A percentile compares a stretch with the other conserved stretches of the same genome.
Evolutionary conservation across 1,140 invertebrate species (phyloP).

Genomic region (Achroia grisella): DNA sequence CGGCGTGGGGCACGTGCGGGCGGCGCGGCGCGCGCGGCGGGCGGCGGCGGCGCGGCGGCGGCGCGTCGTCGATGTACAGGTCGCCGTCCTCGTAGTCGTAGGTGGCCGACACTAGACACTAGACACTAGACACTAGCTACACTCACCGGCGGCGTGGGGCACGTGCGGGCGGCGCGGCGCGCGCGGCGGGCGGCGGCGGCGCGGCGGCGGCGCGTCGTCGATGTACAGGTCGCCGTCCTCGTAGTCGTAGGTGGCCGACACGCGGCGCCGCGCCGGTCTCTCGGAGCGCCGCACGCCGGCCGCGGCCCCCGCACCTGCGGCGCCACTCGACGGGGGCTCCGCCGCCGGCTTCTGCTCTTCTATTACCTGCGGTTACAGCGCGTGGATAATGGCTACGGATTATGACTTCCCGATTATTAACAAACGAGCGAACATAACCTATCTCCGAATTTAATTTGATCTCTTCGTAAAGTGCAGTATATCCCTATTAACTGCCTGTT

Average conservation of each 20-base stretch:
- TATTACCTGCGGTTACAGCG: slow-evolving; percentile 22
- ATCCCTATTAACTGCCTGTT: too few relatives aligned
- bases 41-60: too few relatives aligned
- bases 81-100: too few relatives aligned
- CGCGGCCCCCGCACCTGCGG: slow-evolving; percentile 38
- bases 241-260: slow-evolving; percentile 65
- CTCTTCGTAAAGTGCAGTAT: too few relatives aligned
- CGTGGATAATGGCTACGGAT: background rate
- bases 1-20: too few relatives aligned
- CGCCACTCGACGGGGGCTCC: slow-evolving; percentile 35
- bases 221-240: slow-evolving; percentile 64
- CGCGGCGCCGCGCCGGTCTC: slow-evolving; percentile 49
- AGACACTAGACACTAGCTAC: too few relatives aligned
- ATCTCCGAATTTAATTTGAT: too few relatives aligned
- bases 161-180: background rate
- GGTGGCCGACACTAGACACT: too few relatives aligned
- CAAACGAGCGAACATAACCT: too few relatives aligned
- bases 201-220: slow-evolving; percentile 73
- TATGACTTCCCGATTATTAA: background rate
- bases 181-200: slow-evolving; percentile 48
- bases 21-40: too few relatives aligned
- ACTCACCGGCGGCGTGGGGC: too few relatives aligned
- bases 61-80: too few relatives aligned
- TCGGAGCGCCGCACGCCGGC: slow-evolving; percentile 56
- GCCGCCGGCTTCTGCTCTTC: slow-evolving; percentile 25